A percentile compares a stretch with the other conserved stretches of the same genome.
phyloP scores from a whole-genome alignment of 2,113 vertebrate species.

The Sturnira hondurensis region DNA sequence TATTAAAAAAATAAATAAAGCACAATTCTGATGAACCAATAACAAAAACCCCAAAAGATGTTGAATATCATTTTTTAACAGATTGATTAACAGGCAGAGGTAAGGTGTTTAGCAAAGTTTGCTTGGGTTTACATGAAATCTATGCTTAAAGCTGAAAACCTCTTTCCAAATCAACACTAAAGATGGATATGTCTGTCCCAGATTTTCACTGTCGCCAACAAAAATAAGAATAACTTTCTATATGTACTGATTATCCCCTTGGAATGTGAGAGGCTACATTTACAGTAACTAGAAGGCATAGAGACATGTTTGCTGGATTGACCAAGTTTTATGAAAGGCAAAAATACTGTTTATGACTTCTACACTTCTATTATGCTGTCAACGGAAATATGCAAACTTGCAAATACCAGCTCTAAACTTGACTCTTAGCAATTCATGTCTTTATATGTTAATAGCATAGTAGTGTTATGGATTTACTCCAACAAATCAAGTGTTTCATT shows the following conservation, averaged over 20 bases:
- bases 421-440: conserved; percentile 34
- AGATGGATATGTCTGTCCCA: background rate
- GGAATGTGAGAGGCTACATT: background rate
- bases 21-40: background rate
- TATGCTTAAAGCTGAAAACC: conserved; percentile 3
- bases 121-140: conserved; percentile 18
- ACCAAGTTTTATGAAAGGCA: conserved; percentile 31
- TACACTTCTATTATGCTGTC: conserved; percentile 39
- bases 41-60: background rate
- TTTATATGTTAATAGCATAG: conserved; percentile 46
- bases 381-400: conserved; percentile 52
- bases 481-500: conserved; percentile 44
- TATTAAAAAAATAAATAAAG: background rate
- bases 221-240: conserved; percentile 35
- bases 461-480: conserved; percentile 1
- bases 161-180: background rate
- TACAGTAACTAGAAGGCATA: background rate
- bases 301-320: background rate
- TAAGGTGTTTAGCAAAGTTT: background rate
- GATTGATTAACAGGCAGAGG: background rate
- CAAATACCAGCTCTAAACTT: conserved; percentile 49
- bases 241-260: conserved; percentile 1
- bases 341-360: conserved; percentile 34
- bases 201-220: background rate
- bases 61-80: conserved; percentile 11